These are phyloP conservation scores for Icerya purchasi DNA, from an alignment of 2,888 invertebrate species.

Conservation along the genomic window DNA sequence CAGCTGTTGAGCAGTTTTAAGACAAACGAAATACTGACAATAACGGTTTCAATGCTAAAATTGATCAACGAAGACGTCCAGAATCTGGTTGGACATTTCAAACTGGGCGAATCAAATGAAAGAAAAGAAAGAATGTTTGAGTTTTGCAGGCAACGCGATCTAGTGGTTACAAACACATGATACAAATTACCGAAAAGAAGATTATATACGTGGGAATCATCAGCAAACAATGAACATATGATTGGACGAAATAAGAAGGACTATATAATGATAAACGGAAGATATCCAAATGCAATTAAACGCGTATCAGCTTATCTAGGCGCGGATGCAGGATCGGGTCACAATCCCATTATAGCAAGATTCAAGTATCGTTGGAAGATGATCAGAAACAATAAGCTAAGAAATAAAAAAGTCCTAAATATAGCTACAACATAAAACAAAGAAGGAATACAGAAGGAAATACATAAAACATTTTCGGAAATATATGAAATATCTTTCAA, in stretches of 20 bases:
- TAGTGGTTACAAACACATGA: not conserved
- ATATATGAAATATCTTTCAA: too few species aligned
- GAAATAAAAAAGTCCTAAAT: too few species aligned
- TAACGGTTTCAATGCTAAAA: not conserved
- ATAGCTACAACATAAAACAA: not conserved
- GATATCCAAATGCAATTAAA: not conserved
- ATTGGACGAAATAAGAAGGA: not conserved
- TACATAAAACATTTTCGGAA: too few species aligned
- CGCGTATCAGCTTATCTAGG: not conserved
- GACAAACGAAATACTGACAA: too few species aligned
- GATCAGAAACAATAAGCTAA: too few species aligned
- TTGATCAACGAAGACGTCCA: not conserved
- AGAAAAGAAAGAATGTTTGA: not conserved
- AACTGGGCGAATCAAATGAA: not conserved
- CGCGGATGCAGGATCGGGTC: not conserved
- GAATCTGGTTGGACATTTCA: not conserved
- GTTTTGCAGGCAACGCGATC: not conserved
- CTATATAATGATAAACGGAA: not conserved
- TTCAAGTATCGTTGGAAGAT: too few species aligned
- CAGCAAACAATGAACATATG: not conserved
- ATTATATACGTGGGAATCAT: not conserved
- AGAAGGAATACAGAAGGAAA: too few species aligned
- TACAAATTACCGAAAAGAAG: not conserved
- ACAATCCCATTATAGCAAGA: constrained; percentile 1
- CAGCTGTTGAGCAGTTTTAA: too few species aligned